These are phyloP conservation scores for Malurus melanocephalus DNA, from an alignment of 2,113 vertebrate genomes.

Conservation along the genomic window DNA sequence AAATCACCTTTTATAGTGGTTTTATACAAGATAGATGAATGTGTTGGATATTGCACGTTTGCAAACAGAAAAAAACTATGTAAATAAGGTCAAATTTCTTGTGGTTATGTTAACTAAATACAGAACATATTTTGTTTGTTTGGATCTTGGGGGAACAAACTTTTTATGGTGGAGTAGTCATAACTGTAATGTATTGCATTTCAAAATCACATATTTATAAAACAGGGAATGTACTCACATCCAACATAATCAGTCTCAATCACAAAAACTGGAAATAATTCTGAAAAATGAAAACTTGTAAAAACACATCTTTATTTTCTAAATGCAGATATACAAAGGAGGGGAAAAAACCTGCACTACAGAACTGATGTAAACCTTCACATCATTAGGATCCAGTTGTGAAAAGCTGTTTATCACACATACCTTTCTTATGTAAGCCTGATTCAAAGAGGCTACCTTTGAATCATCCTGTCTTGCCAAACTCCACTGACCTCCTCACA, in stretches of 20 bases:
- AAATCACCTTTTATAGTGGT: not conserved
- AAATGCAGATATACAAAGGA: not conserved
- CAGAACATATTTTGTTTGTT: slow-evolving; percentile 40
- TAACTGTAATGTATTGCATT: not conserved
- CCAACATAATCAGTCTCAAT: not conserved
- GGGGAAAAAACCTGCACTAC: not conserved
- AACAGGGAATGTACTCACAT: not conserved
- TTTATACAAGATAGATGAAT: not conserved
- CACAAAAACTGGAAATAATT: not conserved
- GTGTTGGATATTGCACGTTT: not conserved
- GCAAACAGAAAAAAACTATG: not conserved
- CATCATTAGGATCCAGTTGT: not conserved
- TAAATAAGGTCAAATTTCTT: slow-evolving; percentile 25
- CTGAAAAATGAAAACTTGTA: not conserved
- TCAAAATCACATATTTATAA: slow-evolving; percentile 6
- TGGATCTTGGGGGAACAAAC: slow-evolving; percentile 19
- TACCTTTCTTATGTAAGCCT: not conserved
- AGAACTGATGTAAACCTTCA: not conserved
- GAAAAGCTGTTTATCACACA: not conserved
- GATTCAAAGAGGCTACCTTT: not conserved
- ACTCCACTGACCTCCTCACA: not conserved
- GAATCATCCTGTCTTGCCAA: not conserved
- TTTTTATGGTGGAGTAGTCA: not conserved
- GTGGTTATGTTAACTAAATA: not conserved
- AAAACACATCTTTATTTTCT: not conserved